A percentile compares a stretch with the other conserved stretches of the same genome.
phyloP scores from a whole-genome alignment of 2,797 vertebrate genomes.

The Erethizon dorsatum region DNA sequence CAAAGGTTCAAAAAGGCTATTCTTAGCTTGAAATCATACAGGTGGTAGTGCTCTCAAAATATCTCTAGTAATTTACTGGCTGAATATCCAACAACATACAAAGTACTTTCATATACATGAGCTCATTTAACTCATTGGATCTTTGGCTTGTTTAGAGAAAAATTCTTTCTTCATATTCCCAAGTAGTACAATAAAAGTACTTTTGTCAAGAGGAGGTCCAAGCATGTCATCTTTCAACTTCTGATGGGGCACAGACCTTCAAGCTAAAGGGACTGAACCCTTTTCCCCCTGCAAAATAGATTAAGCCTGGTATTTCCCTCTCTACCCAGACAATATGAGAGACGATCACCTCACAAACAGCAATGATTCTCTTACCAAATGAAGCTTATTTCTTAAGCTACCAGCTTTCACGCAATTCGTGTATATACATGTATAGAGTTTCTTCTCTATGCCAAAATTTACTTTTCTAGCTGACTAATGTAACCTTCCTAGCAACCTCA shows the following conservation, averaged over 20 bases:
- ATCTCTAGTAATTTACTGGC: background rate
- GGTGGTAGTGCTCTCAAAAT: background rate
- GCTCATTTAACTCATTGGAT: constrained; percentile 27
- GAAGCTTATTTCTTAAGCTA: constrained; percentile 20
- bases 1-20: background rate
- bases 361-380: constrained; percentile 40
- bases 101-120: background rate
- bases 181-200: background rate
- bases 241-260: constrained; percentile 1
- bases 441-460: constrained; percentile 27
- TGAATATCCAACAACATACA: background rate
- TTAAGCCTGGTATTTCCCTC: background rate
- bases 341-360: background rate
- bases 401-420: background rate
- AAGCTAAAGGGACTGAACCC: background rate
- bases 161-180: background rate
- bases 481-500: background rate
- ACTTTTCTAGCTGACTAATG: background rate
- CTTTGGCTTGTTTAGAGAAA: background rate
- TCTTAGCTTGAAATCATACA: background rate
- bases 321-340: background rate
- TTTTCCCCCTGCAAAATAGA: background rate
- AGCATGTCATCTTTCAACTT: constrained; percentile 3
- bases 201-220: background rate
- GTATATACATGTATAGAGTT: background rate